Evolutionary conservation across 2,113 vertebrate genomes (phyloP).

Genomic region (Trinectes maculatus): DNA sequence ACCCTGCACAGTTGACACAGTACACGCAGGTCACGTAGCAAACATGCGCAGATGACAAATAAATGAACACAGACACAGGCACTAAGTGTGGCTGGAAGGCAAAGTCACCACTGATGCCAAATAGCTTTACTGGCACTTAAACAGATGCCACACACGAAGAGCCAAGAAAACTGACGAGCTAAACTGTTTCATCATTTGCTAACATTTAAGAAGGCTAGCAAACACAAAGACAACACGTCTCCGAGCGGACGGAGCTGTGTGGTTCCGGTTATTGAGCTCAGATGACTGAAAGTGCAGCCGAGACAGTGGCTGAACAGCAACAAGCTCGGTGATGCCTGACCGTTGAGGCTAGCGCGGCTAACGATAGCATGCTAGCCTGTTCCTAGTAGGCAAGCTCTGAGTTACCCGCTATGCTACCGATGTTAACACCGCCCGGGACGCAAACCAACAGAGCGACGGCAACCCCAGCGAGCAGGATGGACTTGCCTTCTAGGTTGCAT

Average conservation of each 20-base stretch:
- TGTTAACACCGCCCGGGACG: conserved; percentile 28
- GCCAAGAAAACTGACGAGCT: conserved; percentile 20
- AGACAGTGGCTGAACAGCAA: conserved; percentile 58
- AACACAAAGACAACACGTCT: neutral
- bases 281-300: conserved; percentile 18
- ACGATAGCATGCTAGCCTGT: conserved; percentile 70
- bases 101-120: conserved; percentile 1
- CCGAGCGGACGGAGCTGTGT: neutral
- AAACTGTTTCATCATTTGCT: conserved; percentile 31
- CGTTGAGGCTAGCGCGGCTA: conserved; percentile 68
- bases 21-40: no score
- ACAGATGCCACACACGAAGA: conserved; percentile 41
- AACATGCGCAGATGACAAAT: neutral
- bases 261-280: neutral
- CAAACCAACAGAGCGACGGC: conserved; percentile 11
- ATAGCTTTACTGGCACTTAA: conserved; percentile 21
- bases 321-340: conserved; percentile 71
- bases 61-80: neutral
- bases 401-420: conserved; percentile 57
- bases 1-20: conserved; percentile 66
- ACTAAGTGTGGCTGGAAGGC: neutral
- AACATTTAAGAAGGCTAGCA: neutral
- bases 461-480: conserved; percentile 25
- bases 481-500: conserved; percentile 81
- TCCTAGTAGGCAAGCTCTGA: conserved; percentile 64